Base-by-base conservation (phyloP, 2,888 invertebrate species). In the Oeneis ivallda region DNA sequence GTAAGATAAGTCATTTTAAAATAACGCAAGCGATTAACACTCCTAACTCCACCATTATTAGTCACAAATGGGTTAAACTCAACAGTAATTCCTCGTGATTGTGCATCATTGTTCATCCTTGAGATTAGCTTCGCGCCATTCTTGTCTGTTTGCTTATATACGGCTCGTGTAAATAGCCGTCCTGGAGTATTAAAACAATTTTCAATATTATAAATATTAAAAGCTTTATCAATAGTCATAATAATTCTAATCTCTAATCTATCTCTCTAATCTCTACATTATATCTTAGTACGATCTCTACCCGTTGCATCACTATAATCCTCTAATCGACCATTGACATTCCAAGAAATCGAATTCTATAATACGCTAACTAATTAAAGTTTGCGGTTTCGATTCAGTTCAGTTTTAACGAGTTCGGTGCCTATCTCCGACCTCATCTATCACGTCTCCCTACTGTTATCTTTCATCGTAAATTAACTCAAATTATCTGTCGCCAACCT, bases 381-480 rank as follows among this genome's bases (percentile, higher is more conserved):
- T 61, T 61, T 32, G 50, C 70, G 67, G 69, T 72, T 75, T 72
- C 75, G 74, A 78, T 77, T 75, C 76, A 74, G 59, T 54, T 69
- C 72, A 73, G 57, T 71, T 73, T 74, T 76, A 78, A 80, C 75
- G 76, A 78, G 75, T 75, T 73, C 66, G 65, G 70, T 67, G 72
- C 73, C 71, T 82, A 83, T 83, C 82, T 79, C 67, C 74, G 43
- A 47, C 59, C 56, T 64, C 75, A 87, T 86, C 85, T 84, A 78
- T 83, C 81, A 82, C 75, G 76, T 73, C 70, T 67, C 75, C 68
- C 71, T 71, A 70, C 75, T 75, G 79, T 83, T 84, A 85, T 85
- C 85, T 73, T 72, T 70, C 71, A 80, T 82, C 83, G 80, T 87
- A 87, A 86, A 87, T 87, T 86, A 83, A 81, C 79, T 82, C 76